phyloP scores from a whole-genome alignment of 2,113 vertebrate species.

The rat (Rattus norvegicus) region DNA sequence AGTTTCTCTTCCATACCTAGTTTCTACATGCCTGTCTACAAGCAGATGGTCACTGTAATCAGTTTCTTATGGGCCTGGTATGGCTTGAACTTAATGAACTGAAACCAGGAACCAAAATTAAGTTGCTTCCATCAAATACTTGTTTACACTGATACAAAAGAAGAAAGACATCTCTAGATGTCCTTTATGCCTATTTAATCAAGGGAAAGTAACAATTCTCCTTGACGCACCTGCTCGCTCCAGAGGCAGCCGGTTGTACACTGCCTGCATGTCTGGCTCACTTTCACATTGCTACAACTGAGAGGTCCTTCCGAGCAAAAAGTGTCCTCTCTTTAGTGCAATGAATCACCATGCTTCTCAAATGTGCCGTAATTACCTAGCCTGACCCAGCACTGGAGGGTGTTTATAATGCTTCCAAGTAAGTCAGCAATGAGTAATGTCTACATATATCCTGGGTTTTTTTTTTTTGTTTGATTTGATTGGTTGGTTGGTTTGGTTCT shows the following conservation, averaged over 20 bases:
- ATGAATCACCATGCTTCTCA: background rate
- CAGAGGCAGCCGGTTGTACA: background rate
- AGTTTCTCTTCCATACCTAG: background rate
- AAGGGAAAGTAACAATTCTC: background rate
- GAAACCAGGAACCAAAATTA: background rate
- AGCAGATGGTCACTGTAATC: background rate
- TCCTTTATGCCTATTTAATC: background rate
- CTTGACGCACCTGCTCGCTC: background rate
- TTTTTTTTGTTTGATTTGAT: background rate
- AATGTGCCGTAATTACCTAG: background rate
- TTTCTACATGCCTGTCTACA: background rate
- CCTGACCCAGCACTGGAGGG: background rate
- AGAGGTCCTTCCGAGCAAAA: constrained; percentile 1
- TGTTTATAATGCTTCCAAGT: background rate
- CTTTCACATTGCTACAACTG: background rate
- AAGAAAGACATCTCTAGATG: background rate
- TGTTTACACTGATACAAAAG: background rate
- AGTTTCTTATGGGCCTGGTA: background rate
- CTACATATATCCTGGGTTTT: background rate
- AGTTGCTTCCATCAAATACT: background rate
- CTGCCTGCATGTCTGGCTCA: background rate
- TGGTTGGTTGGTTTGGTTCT: background rate
- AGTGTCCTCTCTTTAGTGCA: background rate
- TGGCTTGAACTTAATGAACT: background rate
- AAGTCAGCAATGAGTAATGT: background rate